Base-by-base conservation (phyloP, 2,888 invertebrate genomes). In the Papilio elwesi region DNA sequence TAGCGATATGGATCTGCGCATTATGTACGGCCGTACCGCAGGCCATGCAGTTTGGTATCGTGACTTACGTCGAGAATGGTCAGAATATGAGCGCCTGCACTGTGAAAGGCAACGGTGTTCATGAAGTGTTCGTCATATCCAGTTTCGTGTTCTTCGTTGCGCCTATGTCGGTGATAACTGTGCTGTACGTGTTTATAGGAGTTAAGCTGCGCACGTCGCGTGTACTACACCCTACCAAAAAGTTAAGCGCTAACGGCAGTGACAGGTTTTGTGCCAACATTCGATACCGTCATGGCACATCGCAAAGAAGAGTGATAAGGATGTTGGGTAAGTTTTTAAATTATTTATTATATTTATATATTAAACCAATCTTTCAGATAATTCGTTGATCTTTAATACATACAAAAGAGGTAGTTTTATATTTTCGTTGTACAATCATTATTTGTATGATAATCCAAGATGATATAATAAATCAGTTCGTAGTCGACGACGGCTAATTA, bases 131-230 rank as follows among this genome's bases (percentile, higher is more conserved):
- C 83, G 96, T 97, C 82, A 95, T 97, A 81, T 97, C 98, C 13
- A 96, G 96, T 80, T 95, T 96, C 83, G 90, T 98, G 81, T 97
- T 98, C 90, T 98, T 98, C 86, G 95, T 97, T 53, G 95, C 96
- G 59, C 98, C 98, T 2, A 97, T 98, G 97, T 96, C 97, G 49
- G 94, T 98, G 75, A 97, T 98, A 84, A 96, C 96, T 49, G 96
- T 97, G 76, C 91, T 98, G 75, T 98, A 98, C 83, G 95, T 96
- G 70, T 91, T 97, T 77, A 97, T 97, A 80, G 97, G 96, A 1
- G 87, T 96, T 62, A 96, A 96, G 84, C 90, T 97, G 77, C 94
- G 96, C 70, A 95, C 95, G 65, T 96, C 96, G 51, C 90, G 95
- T 16, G 89, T 95, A 76, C 88, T 96, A 80, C 95, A 95, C 76